Evolutionary conservation across 2,888 invertebrate genomes (phyloP), one percentile per base, ranked within the genome.

Genomic region (Xestia sexstrigata): DNA sequence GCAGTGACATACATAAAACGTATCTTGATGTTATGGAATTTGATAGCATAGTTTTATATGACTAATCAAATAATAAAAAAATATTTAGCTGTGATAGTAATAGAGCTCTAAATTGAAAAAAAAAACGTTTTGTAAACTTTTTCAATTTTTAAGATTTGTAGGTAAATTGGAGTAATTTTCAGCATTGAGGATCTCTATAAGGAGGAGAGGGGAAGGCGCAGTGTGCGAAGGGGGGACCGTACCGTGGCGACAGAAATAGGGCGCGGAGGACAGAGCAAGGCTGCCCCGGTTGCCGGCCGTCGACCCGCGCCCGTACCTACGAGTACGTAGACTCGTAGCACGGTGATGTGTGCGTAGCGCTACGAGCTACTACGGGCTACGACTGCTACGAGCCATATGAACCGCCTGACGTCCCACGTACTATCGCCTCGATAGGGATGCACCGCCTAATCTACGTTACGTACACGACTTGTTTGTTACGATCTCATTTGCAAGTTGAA

Each of bases 191-290:
- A 93, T 92, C 91, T 92, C 90, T 90, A 88, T 82, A 88, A 91
- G 91, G 89, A 89, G 87, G 72, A 75, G 84, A 76, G 87, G 78
- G 83, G 83, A 76, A 80, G 39, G 70, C 42, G 79, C 76, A 83
- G 79, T 84, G 88, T 84, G 85, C 83, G 87, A 88, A 88, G 91
- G 87, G 90, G 87, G 87, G 88, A 90, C 90, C 88, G 89, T 89
- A 89, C 92, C 92, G 95, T 93, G 94, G 95, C 94, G 95, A 95
- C 96, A 96, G 96, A 96, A 96, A 96, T 96, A 96, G 96, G 96
- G 95, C 96, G 94, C 96, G 93, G 96, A 96, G 96, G 96, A 96
- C 96, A 95, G 95, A 95, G 96, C 96, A 96, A 96, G 96, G 96
- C 96, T 96, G 96, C 95, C 96, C 96, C 90, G 94, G 95, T 96